A percentile compares a stretch with the other conserved stretches of the same genome.
Evolutionary conservation across 2,888 invertebrate species (phyloP).

Genomic region (Odontocolon sp.): DNA sequence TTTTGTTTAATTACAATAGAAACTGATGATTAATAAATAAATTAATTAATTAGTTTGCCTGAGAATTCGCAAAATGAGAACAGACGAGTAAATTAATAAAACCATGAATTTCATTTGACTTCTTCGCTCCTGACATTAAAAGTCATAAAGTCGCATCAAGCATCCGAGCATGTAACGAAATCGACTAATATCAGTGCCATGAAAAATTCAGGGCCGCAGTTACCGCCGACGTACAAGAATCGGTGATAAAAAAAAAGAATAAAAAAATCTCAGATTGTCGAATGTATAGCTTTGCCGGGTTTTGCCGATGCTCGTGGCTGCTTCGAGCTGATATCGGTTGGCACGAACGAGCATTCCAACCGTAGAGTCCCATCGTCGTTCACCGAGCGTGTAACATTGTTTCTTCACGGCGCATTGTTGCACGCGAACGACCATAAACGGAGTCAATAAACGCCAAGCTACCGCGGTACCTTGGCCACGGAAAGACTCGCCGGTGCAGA

Average conservation of each 20-base stretch:
- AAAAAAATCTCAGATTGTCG: neutral
- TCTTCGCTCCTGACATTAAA: neutral
- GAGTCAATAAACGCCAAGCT: constrained; percentile 32
- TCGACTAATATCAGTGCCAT: too few species aligned
- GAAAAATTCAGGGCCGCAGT: too few species aligned
- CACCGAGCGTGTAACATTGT: constrained; percentile 32
- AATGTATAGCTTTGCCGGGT: too few species aligned
- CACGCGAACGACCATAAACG: constrained; percentile 24
- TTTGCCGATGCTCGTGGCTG: too few species aligned
- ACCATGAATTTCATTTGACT: neutral
- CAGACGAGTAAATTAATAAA: neutral
- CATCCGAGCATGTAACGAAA: too few species aligned
- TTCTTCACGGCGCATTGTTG: constrained; percentile 36
- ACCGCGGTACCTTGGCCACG: constrained; percentile 1
- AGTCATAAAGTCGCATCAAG: neutral
- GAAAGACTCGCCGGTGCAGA: neutral
- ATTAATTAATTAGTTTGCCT: neutral
- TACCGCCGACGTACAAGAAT: too few species aligned
- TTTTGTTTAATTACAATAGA: neutral
- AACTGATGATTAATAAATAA: neutral
- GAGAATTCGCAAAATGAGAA: neutral
- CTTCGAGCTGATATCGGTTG: constrained; percentile 1
- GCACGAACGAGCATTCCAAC: constrained; percentile 25
- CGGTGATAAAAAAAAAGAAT: neutral
- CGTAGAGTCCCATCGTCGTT: neutral